phyloP scores from a whole-genome alignment of 2,113 vertebrate genomes.

The Cyprinodon variegatus region DNA sequence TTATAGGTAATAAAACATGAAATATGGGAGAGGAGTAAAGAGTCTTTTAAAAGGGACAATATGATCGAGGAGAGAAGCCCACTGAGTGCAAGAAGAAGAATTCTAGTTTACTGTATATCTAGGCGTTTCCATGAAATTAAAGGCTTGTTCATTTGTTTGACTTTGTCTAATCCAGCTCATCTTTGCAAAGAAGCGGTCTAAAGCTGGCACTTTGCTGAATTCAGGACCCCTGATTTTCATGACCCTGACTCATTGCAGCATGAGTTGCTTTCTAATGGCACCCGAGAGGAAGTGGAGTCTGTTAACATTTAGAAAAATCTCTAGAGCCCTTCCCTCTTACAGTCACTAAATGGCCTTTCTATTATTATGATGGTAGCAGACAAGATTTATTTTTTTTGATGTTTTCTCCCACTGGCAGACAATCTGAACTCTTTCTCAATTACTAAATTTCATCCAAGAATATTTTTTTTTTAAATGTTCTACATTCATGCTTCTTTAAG shows the following conservation, averaged over 20 bases:
- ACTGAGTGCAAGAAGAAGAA: constrained; percentile 30
- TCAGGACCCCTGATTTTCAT: constrained; percentile 25
- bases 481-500: no score
- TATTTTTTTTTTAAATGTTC: no score
- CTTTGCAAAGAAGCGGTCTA: constrained; percentile 28
- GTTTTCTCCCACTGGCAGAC: constrained; percentile 53
- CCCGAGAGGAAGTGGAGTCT: constrained; percentile 45
- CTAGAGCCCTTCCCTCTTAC: constrained; percentile 47
- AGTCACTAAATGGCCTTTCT: constrained; percentile 49
- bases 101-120: constrained; percentile 14
- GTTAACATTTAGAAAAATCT: constrained; percentile 36
- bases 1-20: constrained; percentile 31
- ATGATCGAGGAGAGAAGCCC: constrained; percentile 53
- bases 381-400: constrained; percentile 56
- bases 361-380: constrained; percentile 48
- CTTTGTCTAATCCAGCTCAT: constrained; percentile 43
- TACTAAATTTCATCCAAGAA: no score
- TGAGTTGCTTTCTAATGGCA: constrained; percentile 42
- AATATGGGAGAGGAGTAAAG: not conserved
- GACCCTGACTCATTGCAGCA: constrained; percentile 2
- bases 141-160: constrained; percentile 25
- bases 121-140: constrained; percentile 51
- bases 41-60: not conserved
- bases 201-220: constrained; percentile 35
- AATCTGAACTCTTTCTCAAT: no score